Percentiles rank a stretch among this genome's conserved stretches.
These are phyloP conservation scores for Leptarthrus brevirostris DNA, from an alignment of 2,888 invertebrate genomes.

Conservation along the genomic window DNA sequence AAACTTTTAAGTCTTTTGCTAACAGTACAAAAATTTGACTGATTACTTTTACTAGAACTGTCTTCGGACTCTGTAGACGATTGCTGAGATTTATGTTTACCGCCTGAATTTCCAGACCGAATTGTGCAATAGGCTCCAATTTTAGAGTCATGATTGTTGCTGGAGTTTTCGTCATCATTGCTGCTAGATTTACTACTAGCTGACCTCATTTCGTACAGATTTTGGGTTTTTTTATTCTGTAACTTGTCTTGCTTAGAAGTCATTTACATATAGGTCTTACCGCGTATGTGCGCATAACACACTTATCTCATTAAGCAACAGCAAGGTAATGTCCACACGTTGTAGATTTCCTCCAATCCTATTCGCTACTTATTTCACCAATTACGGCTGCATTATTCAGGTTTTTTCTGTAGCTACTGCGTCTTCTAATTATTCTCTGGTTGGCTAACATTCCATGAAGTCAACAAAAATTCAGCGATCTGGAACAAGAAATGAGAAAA, in stretches of 20 bases:
- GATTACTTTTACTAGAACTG: slow-evolving; percentile 31
- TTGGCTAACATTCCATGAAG: slow-evolving; percentile 39
- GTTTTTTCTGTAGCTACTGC: too few relatives aligned
- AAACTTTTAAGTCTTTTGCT: slow-evolving; percentile 49
- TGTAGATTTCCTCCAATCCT: slow-evolving; percentile 5
- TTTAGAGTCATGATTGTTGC: slow-evolving; percentile 38
- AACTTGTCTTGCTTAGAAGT: not conserved
- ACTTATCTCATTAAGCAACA: slow-evolving; percentile 6
- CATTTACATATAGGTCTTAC: not conserved
- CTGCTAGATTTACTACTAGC: slow-evolving; percentile 23
- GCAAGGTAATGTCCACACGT: slow-evolving; percentile 5
- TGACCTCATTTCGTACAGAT: slow-evolving; percentile 46
- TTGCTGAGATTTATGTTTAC: not conserved
- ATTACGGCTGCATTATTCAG: slow-evolving; percentile 28
- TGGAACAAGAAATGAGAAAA: slow-evolving; percentile 38
- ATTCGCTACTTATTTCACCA: not conserved
- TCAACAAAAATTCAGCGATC: slow-evolving; percentile 19
- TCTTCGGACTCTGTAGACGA: slow-evolving; percentile 15
- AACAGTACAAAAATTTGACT: slow-evolving; percentile 50
- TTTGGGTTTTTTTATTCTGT: not conserved
- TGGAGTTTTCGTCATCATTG: slow-evolving; percentile 48
- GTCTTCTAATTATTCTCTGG: slow-evolving; percentile 22
- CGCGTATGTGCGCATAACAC: not conserved
- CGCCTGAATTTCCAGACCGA: slow-evolving; percentile 18
- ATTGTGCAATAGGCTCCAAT: slow-evolving; percentile 52